Conservation (phyloP, 1,140 invertebrate genomes). For the Phortica variegata region DNA sequence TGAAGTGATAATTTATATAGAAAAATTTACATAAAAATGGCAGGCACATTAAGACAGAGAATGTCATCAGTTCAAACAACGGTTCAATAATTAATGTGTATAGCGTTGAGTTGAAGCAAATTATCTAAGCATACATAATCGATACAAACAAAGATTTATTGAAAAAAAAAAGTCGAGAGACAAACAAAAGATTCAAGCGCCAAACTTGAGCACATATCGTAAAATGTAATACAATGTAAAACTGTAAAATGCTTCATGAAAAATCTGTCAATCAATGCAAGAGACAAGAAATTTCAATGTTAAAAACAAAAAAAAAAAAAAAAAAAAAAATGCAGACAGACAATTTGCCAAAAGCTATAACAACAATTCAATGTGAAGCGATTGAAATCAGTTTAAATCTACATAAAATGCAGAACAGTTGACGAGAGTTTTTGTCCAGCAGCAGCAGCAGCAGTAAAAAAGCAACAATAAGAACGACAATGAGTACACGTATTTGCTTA, state of each 20-base stretch:
- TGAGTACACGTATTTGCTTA: slow-evolving; percentile 4
- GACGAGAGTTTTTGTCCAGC: background rate
- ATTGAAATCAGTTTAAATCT: too few relatives aligned
- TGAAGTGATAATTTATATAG: slow-evolving; percentile 33
- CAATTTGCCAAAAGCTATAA: slow-evolving; percentile 12
- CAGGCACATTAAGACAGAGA: too few relatives aligned
- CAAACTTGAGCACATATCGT: background rate
- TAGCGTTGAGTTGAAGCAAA: too few relatives aligned
- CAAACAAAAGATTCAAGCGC: slow-evolving; percentile 28
- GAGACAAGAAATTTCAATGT: too few relatives aligned
- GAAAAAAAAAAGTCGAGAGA: too few relatives aligned
- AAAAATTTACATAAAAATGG: slow-evolving; percentile 16
- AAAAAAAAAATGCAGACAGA: background rate
- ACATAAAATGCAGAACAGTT: background rate
- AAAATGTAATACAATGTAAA: background rate
- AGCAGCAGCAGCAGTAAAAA: too few relatives aligned
- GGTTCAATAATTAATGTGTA: too few relatives aligned
- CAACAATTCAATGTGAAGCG: slow-evolving; percentile 6
- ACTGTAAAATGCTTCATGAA: background rate
- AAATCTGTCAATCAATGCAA: too few relatives aligned
- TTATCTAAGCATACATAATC: too few relatives aligned
- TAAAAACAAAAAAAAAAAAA: too few relatives aligned
- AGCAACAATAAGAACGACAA: background rate
- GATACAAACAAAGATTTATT: too few relatives aligned
- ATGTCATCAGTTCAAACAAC: too few relatives aligned